Evolutionary conservation across 2,113 vertebrate species (phyloP), one percentile per base, ranked within the genome.

Genomic region (Thoracochromis brauschi): DNA sequence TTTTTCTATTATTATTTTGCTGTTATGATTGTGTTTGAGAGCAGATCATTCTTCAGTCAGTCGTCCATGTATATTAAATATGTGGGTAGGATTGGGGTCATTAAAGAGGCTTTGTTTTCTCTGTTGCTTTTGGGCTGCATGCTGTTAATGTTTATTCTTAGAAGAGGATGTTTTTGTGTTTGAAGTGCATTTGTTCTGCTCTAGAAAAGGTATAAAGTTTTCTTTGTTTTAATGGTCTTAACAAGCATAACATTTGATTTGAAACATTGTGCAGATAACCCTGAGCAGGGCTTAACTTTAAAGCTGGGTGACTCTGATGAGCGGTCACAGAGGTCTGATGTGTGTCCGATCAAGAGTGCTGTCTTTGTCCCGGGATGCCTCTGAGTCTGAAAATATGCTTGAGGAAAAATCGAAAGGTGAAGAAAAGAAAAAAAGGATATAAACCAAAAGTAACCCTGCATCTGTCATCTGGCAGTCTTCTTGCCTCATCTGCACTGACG

Each of bases 391-490:
- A 75, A 75, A 45, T 26, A 73, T 45, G 38, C 19, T 16, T 45
- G 40, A 73, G n/a, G 35, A 71, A 42, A 42, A 65, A n/a, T 65
- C 33, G 1, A 38, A 38, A 65, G 19, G 19, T 16, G 9, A 19
- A 65, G 17, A 60, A 19, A 63, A 24, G n/a, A 54, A 5, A 26
- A 8, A 57, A 1, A 31, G 26, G 5, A 55, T 31, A 35, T 21
- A 68, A 9, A 63, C 58, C 31, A 42, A 68, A 42, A 0, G 21
- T 73, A 42, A 45, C 68, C 38, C 68, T 73, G 68, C 40, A 73
- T 10, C 14, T 26, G 6, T 47, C 8, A 1, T 26, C 21, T 45
- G 0, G 2, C 5, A 10, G 42, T 75, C 68, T 75, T 47, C 42
- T 29, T 19, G 24, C 2, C 40, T 75, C 24, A 4, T 8, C 42